Evolutionary conservation across 2,888 invertebrate species (phyloP).

Genomic region (Metacarcinus magister): DNA sequence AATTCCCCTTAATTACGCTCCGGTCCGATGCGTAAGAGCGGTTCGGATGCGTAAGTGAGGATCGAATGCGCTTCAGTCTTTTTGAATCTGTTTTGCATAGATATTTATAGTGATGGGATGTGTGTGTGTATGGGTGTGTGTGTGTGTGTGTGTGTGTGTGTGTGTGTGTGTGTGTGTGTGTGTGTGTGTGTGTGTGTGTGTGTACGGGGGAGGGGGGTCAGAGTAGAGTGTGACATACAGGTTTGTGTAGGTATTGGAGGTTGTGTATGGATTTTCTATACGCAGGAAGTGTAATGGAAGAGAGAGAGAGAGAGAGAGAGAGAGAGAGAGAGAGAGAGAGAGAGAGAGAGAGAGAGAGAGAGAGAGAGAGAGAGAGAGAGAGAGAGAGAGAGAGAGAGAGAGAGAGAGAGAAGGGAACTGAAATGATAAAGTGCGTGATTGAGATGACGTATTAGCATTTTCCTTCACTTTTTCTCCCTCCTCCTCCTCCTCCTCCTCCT

Average conservation of each 20-base stretch:
- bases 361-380: background rate
- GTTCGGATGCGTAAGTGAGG: background rate
- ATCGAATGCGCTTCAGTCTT: background rate
- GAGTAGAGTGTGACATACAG: background rate
- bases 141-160: too few relatives aligned
- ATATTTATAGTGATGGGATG: background rate
- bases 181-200: background rate
- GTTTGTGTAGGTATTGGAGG: background rate
- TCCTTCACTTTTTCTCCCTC: background rate
- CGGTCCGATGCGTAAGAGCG: background rate
- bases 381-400: too few relatives aligned
- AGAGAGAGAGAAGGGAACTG: too few relatives aligned
- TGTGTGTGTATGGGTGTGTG: background rate
- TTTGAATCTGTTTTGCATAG: background rate
- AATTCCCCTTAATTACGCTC: too few relatives aligned
- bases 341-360: conserved; percentile 11
- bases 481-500: background rate
- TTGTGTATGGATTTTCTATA: conserved; percentile 13
- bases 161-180: too few relatives aligned
- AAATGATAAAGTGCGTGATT: background rate
- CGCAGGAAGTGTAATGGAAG: background rate
- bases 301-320: conserved; percentile 26
- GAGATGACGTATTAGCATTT: background rate
- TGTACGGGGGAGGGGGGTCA: background rate
- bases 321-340: background rate